phyloP scores from a whole-genome alignment of 1,140 invertebrate species.

The Wasmannia auropunctata region DNA sequence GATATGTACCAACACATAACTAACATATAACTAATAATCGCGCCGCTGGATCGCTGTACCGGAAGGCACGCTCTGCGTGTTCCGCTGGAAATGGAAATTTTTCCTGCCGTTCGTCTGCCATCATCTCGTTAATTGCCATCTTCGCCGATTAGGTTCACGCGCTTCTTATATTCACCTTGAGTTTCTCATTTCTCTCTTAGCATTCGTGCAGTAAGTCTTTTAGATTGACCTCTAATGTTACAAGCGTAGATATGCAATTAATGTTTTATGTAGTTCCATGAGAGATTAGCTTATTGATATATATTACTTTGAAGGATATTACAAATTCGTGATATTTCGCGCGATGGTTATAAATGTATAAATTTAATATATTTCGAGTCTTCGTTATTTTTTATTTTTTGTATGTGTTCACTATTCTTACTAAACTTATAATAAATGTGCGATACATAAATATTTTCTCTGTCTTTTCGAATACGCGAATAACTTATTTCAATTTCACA shows the following conservation, averaged over 20 bases:
- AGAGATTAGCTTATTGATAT: too few relatives aligned
- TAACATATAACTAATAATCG: conserved; percentile 66
- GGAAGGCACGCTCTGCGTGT: conserved; percentile 82
- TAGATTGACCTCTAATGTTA: not conserved
- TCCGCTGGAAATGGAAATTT: conserved; percentile 82
- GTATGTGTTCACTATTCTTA: not conserved
- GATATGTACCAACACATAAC: conserved; percentile 6
- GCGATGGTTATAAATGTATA: not conserved
- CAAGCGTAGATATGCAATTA: not conserved
- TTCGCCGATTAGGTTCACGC: conserved; percentile 32
- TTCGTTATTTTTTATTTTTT: not conserved
- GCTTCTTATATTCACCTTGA: conserved; percentile 25
- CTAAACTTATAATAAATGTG: not conserved
- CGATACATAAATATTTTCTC: not conserved
- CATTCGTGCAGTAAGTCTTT: not conserved
- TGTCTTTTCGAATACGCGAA: not conserved
- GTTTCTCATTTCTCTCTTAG: conserved; percentile 4
- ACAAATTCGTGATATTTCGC: not conserved
- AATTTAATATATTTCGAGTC: not conserved
- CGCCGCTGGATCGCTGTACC: conserved; percentile 79
- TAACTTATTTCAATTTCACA: not conserved
- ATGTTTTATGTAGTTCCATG: not conserved
- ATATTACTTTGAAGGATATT: not conserved
- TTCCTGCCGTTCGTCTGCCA: conserved; percentile 62
- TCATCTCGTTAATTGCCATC: conserved; percentile 67